Evolutionary conservation across 2,113 vertebrate species (phyloP), one percentile per base, ranked within the genome.

Genomic region (Gallinago media): DNA sequence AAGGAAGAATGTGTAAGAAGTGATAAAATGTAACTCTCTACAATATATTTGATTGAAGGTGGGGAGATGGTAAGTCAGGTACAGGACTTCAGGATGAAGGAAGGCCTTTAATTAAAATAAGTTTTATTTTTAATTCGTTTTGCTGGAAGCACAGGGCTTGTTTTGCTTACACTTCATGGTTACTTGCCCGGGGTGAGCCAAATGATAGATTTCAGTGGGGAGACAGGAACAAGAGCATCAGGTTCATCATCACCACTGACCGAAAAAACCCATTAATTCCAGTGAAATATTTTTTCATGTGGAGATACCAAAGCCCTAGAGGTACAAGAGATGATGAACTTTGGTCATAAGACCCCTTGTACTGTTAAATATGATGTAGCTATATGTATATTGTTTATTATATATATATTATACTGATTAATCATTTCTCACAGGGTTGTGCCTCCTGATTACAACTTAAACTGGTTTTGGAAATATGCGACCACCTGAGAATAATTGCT

Each of bases 311-410:
- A 80, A 70, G 4, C 29, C 21, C 5, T 44, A 52, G 86, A 34
- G 54, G 14, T 17, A 21, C 5, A 12, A n/a, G 52, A 32, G 40
- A 29, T 1, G 6, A 42, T 6, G 3, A 61, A 15, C 34, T 72
- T 63, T 8, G 14, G 18, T 34, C 3, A 1, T 16, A 36, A 61
- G 9, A 42, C 8, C 26, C 25, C 17, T 15, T 27, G 9, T 40
- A 3, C 12, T 34, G 21, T n/a, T 47, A 34, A 44, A 50, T 7
- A 21, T 0, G 0, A 12, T 15, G 7, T 31, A 27, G 8, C 12
- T n/a, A 8, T 1, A 10, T 2, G 5, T 46, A 12, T 46, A 14
- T 25, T 68, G 27, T 21, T 4, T 44, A 25, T 31, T 27, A 7
- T 36, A 11, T n/a, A 6, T 20, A 1, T 19, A 1, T 20, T 29